phyloP scores from a whole-genome alignment of 2,113 vertebrate genomes.

The Scomber japonicus region DNA sequence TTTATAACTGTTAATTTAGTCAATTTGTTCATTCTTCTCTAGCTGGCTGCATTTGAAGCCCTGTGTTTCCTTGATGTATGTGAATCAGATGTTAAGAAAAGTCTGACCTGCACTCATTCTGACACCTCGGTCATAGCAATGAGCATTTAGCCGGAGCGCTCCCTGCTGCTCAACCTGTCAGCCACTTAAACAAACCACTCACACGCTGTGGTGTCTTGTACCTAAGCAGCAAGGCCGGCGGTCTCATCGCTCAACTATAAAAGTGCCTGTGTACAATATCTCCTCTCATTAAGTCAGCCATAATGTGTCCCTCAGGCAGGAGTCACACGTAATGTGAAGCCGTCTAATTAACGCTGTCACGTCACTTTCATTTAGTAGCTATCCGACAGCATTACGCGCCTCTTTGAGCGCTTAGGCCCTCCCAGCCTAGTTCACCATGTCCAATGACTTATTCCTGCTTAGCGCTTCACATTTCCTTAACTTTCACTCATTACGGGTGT shows the following conservation, averaged over 20 bases:
- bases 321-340: slow-evolving; percentile 72
- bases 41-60: slow-evolving; percentile 7
- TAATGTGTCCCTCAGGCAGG: slow-evolving; percentile 71
- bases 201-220: slow-evolving; percentile 57
- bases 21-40: not conserved
- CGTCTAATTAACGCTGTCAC: slow-evolving; percentile 79
- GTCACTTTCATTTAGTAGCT: slow-evolving; percentile 80
- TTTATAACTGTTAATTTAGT: too few relatives aligned
- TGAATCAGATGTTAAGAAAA: not conserved
- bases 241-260: slow-evolving; percentile 67
- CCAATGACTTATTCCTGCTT: slow-evolving; percentile 79
- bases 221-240: slow-evolving; percentile 47
- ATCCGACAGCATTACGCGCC: slow-evolving; percentile 71
- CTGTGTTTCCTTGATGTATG: not conserved
- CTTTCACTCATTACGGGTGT: slow-evolving; percentile 77
- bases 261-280: slow-evolving; percentile 76
- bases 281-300: slow-evolving; percentile 77
- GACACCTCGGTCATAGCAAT: slow-evolving; percentile 13
- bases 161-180: slow-evolving; percentile 62
- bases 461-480: slow-evolving; percentile 72
- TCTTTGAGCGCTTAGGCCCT: slow-evolving; percentile 67
- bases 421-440: slow-evolving; percentile 68
- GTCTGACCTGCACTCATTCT: slow-evolving; percentile 3
- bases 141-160: slow-evolving; percentile 38
- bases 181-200: slow-evolving; percentile 61